These are phyloP conservation scores for Helicoverpa assulta DNA, from an alignment of 2,888 invertebrate genomes.

Conservation along the genomic window DNA sequence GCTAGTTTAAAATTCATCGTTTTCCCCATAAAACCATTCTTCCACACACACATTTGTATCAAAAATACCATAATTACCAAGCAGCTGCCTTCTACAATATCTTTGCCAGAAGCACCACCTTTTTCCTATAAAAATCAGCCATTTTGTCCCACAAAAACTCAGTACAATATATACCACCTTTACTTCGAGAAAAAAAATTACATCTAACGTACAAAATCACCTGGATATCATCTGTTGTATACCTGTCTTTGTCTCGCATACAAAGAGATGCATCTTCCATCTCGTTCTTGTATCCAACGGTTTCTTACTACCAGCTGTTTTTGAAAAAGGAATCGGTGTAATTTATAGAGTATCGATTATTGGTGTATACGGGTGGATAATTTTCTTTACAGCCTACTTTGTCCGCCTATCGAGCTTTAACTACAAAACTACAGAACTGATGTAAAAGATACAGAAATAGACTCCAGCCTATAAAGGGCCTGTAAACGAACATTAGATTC, in stretches of 20 bases:
- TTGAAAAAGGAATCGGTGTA: slow-evolving; percentile 12
- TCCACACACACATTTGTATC: too few relatives aligned
- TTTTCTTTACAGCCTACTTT: too few relatives aligned
- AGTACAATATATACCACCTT: slow-evolving; percentile 44
- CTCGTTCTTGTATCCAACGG: slow-evolving; percentile 38
- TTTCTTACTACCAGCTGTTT: slow-evolving; percentile 44
- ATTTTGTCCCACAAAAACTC: slow-evolving; percentile 34
- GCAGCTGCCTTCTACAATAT: slow-evolving; percentile 25
- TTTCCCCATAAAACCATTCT: not conserved
- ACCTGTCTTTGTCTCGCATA: slow-evolving; percentile 23
- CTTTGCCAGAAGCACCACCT: slow-evolving; percentile 10
- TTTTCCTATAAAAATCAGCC: slow-evolving; percentile 19
- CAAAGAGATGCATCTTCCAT: slow-evolving; percentile 24
- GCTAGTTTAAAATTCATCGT: too few relatives aligned
- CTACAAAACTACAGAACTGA: too few relatives aligned
- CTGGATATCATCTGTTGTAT: slow-evolving; percentile 57
- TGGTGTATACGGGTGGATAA: slow-evolving; percentile 9
- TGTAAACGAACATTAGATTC: too few relatives aligned
- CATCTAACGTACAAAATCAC: slow-evolving; percentile 48
- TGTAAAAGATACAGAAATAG: too few relatives aligned
- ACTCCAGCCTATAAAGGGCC: too few relatives aligned
- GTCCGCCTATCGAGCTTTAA: too few relatives aligned
- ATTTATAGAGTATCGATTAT: slow-evolving; percentile 32
- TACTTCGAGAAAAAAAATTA: slow-evolving; percentile 29
- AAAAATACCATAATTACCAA: not conserved